Base-by-base conservation (phyloP, 2,888 invertebrate genomes). In the Smittia sp. region DNA sequence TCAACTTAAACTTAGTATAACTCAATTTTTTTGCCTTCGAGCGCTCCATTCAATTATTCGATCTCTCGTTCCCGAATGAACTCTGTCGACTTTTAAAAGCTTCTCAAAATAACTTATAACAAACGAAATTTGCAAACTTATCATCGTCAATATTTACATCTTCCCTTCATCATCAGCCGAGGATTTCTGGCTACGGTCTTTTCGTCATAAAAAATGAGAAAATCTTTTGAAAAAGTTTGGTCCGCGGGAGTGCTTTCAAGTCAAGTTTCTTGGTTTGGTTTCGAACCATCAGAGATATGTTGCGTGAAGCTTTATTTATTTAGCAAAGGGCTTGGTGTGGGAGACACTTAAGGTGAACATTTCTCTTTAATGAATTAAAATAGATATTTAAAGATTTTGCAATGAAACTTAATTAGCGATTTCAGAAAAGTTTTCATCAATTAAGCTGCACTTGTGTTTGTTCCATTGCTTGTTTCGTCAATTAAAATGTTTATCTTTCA, bases 381-480 rank as follows among this genome's bases (percentile, higher is more conserved):
- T 39, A 39, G 13, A 39, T 13, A 46, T 46, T 6, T 46, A n/a
- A 46, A n/a, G 32, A 32, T 32, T n/a, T 46, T 46, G n/a, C 15
- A 13, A 15, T 15, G 9, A 3, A 46, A 46, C 39, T 39, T 39
- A 39, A 39, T 13, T 39, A 39, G 7, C 39, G 39, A 39, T 39
- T 13, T 13, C 39, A 39, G 39, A 13, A 39, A 39, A n/a, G 39
- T 63, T 15, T 63, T 25, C 63, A 25, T 63, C 25, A 66, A 25
- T 69, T 62, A 72, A 72, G 72, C 38, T 62, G 72, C 72, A 72
- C 72, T 72, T 72, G 72, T 72, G 72, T 62, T 39, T 72, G 9
- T 38, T 32, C 25, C 6, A 72, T 72, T 72, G 72, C 72, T 72
- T 72, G n/a, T n/a, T n/a, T n/a, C n/a, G n/a, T 20, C 32, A 11